phyloP scores from a whole-genome alignment of 2,888 invertebrate genomes.

The Meta bourneti region DNA sequence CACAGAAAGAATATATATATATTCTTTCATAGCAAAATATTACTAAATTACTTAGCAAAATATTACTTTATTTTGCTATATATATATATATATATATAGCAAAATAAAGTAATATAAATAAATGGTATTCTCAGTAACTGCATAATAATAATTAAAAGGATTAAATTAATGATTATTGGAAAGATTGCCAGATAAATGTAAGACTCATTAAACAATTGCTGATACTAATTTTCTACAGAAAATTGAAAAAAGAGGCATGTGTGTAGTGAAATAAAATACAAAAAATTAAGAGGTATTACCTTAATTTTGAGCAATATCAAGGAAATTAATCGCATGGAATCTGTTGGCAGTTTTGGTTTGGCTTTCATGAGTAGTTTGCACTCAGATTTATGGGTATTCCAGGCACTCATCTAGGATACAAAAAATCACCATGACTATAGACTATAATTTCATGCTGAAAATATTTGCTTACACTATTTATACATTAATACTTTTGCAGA shows the following conservation, averaged over 20 bases:
- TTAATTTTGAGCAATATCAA: constrained; percentile 87
- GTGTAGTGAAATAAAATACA: not conserved
- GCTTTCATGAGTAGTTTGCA: constrained; percentile 88
- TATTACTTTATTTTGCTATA: no score
- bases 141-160: no score
- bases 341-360: constrained; percentile 88
- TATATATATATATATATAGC: no score
- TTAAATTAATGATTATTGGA: no score
- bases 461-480: not conserved
- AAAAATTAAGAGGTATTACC: constrained; percentile 79
- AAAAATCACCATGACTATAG: not conserved
- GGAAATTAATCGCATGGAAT: constrained; percentile 90
- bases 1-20: no score
- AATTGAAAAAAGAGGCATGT: not conserved
- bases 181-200: no score
- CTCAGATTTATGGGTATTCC: constrained; percentile 91
- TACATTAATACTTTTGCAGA: not conserved
- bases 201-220: no score
- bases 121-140: no score
- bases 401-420: constrained; percentile 84
- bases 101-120: no score
- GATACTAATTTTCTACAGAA: not conserved
- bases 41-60: no score
- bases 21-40: no score
- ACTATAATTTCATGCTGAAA: no score